A percentile compares a stretch with the other conserved stretches of the same genome.
phyloP scores from a whole-genome alignment of 1,140 invertebrate genomes.

The Drosophila dunni region DNA sequence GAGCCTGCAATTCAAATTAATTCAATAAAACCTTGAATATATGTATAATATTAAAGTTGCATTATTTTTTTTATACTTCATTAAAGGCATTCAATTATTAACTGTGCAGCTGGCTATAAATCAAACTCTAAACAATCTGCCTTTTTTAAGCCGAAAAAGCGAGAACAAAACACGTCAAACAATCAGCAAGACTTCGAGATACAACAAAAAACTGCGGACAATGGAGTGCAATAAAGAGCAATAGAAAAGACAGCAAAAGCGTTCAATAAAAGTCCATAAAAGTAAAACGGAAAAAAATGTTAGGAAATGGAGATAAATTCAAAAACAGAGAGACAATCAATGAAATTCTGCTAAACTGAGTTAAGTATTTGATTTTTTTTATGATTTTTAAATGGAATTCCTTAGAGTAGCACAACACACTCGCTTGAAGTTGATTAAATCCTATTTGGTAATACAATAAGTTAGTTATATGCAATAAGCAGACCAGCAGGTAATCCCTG shows the following conservation, averaged over 20 bases:
- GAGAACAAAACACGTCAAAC: conserved; percentile 5
- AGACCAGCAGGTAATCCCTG: conserved; percentile 22
- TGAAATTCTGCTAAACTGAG: neutral
- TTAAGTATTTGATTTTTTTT: neutral
- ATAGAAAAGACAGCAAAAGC: conserved; percentile 10
- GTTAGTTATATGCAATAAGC: conserved; percentile 14
- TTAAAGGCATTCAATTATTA: too few relatives aligned
- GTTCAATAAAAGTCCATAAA: conserved; percentile 66
- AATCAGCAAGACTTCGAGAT: conserved; percentile 38
- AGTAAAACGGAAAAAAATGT: conserved; percentile 21
- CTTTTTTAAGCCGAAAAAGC: neutral
- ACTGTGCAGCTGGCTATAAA: neutral
- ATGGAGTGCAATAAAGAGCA: conserved; percentile 44
- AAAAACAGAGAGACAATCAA: conserved; percentile 31
- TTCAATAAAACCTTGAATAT: too few relatives aligned
- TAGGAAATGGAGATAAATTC: conserved; percentile 2
- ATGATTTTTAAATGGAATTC: too few relatives aligned
- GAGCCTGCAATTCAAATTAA: too few relatives aligned
- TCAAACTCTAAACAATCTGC: neutral
- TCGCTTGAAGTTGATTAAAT: conserved; percentile 71
- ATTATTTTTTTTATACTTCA: too few relatives aligned
- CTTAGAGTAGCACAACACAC: too few relatives aligned
- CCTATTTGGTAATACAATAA: conserved; percentile 27
- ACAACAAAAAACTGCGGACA: conserved; percentile 12
- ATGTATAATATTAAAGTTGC: too few relatives aligned